These are phyloP conservation scores for Cryptomyrus ogoouensis DNA, from an alignment of 2,113 vertebrate species.

Conservation along the genomic window DNA sequence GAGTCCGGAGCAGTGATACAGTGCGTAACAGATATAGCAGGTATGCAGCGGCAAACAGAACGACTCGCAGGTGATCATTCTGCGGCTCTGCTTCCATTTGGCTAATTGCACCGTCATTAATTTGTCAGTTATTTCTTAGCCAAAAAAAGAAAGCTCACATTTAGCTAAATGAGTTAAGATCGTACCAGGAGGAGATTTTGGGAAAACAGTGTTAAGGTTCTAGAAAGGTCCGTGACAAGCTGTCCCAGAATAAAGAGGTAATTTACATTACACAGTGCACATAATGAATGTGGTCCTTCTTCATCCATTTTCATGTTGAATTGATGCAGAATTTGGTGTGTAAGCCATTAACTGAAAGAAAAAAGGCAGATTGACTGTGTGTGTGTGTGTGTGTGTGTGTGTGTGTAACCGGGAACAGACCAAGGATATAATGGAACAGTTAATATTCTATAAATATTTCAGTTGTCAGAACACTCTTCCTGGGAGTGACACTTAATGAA, in stretches of 20 bases:
- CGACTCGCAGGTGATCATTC: neutral
- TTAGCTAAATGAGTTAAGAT: neutral
- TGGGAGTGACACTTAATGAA: conserved; percentile 24
- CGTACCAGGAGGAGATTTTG: neutral
- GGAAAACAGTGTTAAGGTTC: neutral
- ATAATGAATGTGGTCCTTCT: neutral
- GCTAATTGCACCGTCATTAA: neutral
- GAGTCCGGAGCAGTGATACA: neutral
- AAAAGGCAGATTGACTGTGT: neutral
- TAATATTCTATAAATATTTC: conserved; percentile 31
- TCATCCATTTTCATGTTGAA: neutral
- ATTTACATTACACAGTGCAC: neutral
- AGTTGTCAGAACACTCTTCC: conserved; percentile 23
- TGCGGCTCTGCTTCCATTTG: neutral
- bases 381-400: neutral
- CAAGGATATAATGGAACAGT: neutral
- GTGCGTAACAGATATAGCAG: neutral
- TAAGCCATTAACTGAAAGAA: neutral
- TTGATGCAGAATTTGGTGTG: neutral
- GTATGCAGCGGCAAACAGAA: neutral
- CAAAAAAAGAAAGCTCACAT: neutral
- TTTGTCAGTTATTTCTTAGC: neutral
- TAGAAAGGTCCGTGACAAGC: neutral
- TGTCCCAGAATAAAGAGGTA: neutral
- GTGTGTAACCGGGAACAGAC: neutral